Evolutionary conservation across 2,113 vertebrate species (phyloP), one percentile per base, ranked within the genome.

Genomic region (Penelope pileata): DNA sequence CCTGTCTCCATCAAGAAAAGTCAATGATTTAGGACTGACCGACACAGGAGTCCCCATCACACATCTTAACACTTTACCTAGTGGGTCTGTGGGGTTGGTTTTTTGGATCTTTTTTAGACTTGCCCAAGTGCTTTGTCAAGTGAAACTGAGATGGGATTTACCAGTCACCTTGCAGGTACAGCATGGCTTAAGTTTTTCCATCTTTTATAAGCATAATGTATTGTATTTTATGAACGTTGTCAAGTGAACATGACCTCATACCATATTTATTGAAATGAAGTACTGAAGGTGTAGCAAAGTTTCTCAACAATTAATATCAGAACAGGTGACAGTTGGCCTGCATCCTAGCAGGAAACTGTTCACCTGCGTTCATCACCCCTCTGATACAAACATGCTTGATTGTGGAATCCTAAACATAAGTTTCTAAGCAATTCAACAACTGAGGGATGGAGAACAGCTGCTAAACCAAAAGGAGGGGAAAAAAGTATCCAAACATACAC

Each of bases 81-180:
- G 12, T 1, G 8, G 22, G 27, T 58, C 40, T 81, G 29, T 10
- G 40, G 67, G 27, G 27, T n/a, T n/a, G n/a, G 8, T 22, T 59
- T 47, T 30, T 1, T 3, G 2, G n/a, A n/a, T n/a, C n/a, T n/a
- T n/a, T n/a, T n/a, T n/a, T 0, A n/a, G 60, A 29, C 48, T 40
- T 47, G 12, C 53, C 12, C 6, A 16, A n/a, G 11, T 7, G 11
- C 8, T 5, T 26, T 60, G 19, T 7, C 14, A 64, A 59, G n/a
- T 10, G n/a, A 1, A 48, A 48, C 15, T 3, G n/a, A 66, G 51
- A n/a, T 2, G 7, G 84, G 63, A 56, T 26, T 19, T 47, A n/a
- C 32, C 36, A 5, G 1, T 3, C 4, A 34, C 63, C 68, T 56
- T 56, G 22, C 34, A 53, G 26, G 16, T 2, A 23, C 59, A 34